phyloP scores from a whole-genome alignment of 1,140 invertebrate genomes.

The Reticulitermes speratus region DNA sequence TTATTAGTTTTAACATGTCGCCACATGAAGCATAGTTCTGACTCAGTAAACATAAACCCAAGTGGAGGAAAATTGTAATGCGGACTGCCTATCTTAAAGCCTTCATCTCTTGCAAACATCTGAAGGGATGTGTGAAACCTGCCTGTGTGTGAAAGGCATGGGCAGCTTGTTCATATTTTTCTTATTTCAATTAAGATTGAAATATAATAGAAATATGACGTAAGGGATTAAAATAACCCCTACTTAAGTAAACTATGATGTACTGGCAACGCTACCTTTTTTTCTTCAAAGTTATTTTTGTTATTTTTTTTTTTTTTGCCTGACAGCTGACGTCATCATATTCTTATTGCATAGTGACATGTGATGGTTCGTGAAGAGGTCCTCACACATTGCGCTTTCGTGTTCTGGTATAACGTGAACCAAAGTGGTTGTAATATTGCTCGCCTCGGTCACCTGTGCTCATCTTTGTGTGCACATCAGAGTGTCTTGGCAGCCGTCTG shows the following conservation, averaged over 20 bases:
- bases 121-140: background rate
- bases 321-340: conserved; percentile 10
- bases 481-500: background rate
- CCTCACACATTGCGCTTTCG: background rate
- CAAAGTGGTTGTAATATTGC: background rate
- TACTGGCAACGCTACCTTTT: background rate
- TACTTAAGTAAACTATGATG: conserved; percentile 4
- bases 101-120: background rate
- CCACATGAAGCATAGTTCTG: too few species aligned
- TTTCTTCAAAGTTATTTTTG: background rate
- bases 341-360: background rate
- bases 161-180: background rate
- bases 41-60: too few species aligned
- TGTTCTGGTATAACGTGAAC: background rate
- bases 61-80: too few species aligned
- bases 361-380: conserved; percentile 8
- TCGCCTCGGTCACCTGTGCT: background rate
- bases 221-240: background rate
- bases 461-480: background rate
- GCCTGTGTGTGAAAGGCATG: background rate
- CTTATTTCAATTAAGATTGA: background rate
- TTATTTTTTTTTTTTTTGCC: background rate
- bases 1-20: too few species aligned
- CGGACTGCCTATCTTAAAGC: too few species aligned
- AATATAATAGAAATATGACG: conserved; percentile 8